Conservation (phyloP, 2,797 vertebrate species). For the Pterois miles region DNA sequence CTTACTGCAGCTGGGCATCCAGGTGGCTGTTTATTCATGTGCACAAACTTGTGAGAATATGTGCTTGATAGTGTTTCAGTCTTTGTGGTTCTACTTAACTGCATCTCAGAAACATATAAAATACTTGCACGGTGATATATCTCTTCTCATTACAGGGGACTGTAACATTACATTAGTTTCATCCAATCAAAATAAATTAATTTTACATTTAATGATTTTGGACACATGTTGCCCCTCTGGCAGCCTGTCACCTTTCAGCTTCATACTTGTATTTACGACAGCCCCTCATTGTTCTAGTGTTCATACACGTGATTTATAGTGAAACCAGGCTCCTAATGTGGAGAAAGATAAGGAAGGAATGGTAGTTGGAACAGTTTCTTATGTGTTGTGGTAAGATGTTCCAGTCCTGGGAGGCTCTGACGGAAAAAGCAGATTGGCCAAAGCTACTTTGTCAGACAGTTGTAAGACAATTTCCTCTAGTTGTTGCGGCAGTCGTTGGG, state of each 20-base stretch:
- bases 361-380: not conserved
- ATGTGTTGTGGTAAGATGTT: not conserved
- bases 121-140: not conserved
- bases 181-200: too few species aligned
- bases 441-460: accelerated
- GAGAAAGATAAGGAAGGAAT: not conserved
- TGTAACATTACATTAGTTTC: not conserved
- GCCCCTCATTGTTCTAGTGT: too few species aligned
- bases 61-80: not conserved
- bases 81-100: not conserved
- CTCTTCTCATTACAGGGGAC: not conserved
- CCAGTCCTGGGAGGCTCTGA: not conserved
- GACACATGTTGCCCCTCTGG: not conserved
- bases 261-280: too few species aligned
- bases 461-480: too few species aligned
- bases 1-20: slow-evolving; percentile 23
- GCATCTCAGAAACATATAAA: not conserved
- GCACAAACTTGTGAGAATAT: not conserved
- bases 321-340: not conserved
- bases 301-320: too few species aligned
- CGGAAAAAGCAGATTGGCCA: not conserved
- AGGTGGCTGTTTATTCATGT: slow-evolving; percentile 41
- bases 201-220: not conserved
- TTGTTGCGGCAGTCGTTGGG: too few species aligned
- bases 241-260: not conserved